Evolutionary conservation across 1,140 invertebrate genomes (phyloP).

Genomic region (Agrypnia vestita): DNA sequence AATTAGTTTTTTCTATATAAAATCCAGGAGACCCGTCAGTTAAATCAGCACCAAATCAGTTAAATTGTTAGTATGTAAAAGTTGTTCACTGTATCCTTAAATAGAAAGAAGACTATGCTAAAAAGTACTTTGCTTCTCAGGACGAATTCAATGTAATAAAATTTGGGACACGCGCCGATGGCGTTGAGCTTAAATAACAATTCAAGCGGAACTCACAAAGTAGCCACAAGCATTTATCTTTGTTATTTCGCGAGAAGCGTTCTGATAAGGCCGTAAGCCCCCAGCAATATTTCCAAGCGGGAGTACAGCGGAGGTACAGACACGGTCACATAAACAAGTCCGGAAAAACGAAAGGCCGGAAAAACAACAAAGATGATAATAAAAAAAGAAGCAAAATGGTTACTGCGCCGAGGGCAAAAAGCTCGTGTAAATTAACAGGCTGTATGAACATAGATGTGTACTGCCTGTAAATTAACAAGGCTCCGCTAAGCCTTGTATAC

Average conservation of each 20-base stretch:
- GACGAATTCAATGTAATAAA: too few species aligned
- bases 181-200: constrained; percentile 36
- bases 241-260: constrained; percentile 56
- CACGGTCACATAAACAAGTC: constrained; percentile 43
- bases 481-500: too few species aligned
- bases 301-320: background rate
- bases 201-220: constrained; percentile 47
- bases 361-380: constrained; percentile 60
- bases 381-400: constrained; percentile 55
- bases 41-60: too few species aligned
- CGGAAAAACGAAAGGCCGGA: constrained; percentile 47
- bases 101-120: too few species aligned
- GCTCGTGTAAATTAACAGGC: constrained; percentile 56
- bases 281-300: constrained; percentile 51
- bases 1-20: too few species aligned
- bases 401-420: constrained; percentile 56
- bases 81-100: too few species aligned
- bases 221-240: constrained; percentile 58
- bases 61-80: too few species aligned
- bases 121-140: too few species aligned
- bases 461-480: background rate
- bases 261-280: constrained; percentile 52
- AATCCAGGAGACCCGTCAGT: too few species aligned
- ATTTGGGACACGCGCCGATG: background rate
- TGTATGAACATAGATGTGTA: constrained; percentile 49